Evolutionary conservation across 2,113 vertebrate genomes (phyloP).

Genomic region (Cheilinus undulatus): DNA sequence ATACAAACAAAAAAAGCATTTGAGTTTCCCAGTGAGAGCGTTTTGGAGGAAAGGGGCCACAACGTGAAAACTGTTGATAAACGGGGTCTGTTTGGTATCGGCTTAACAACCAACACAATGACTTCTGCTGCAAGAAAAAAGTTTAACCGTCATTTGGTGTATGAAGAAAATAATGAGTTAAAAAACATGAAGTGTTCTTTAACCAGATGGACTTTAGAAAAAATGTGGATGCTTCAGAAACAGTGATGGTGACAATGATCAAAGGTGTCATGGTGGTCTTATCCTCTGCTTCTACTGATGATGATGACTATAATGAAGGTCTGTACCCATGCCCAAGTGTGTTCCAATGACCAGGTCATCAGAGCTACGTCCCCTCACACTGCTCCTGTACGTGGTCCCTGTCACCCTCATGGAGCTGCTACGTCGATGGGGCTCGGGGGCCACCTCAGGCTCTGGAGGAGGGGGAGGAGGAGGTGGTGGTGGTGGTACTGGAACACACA

Average conservation of each 20-base stretch:
- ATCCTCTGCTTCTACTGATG: conserved; percentile 7
- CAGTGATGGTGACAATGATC: conserved; percentile 4
- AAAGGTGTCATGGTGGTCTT: background rate
- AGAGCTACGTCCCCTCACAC: conserved; percentile 85
- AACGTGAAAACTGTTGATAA: too few relatives aligned
- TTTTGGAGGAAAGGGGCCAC: too few relatives aligned
- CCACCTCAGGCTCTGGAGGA: conserved; percentile 83
- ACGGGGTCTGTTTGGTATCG: too few relatives aligned
- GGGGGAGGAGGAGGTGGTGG: conserved; percentile 77
- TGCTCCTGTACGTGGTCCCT: conserved; percentile 86
- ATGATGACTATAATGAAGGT: conserved; percentile 26
- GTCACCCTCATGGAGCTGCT: conserved; percentile 91
- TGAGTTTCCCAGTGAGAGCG: too few relatives aligned
- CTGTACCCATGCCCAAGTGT: conserved; percentile 82
- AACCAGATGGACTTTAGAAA: conserved; percentile 5
- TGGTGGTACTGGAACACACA: conserved; percentile 74
- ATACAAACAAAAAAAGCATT: too few relatives aligned
- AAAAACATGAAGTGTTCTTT: background rate
- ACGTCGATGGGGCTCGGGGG: conserved; percentile 84
- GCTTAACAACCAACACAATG: background rate
- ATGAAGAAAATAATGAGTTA: conserved; percentile 8
- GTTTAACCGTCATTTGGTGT: background rate
- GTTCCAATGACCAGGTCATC: conserved; percentile 89
- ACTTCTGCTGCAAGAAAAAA: conserved; percentile 7
- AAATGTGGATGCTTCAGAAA: conserved; percentile 3